phyloP scores from a whole-genome alignment of 2,113 vertebrate species.

The Thunnus thynnus region DNA sequence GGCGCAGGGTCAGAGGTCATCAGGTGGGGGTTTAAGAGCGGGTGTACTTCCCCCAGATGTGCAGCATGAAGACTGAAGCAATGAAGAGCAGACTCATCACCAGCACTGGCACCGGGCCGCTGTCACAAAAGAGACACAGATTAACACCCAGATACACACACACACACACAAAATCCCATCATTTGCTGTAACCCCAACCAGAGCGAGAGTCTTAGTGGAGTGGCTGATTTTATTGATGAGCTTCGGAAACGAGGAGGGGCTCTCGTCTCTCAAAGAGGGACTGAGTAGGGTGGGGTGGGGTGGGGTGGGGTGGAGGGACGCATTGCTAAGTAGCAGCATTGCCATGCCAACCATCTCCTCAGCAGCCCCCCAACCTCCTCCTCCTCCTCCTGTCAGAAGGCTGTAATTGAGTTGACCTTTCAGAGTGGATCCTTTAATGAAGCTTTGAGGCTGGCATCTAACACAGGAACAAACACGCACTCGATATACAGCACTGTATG shows the following conservation, averaged over 20 bases:
- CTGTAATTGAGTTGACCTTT: slow-evolving; percentile 91
- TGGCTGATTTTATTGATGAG: slow-evolving; percentile 78
- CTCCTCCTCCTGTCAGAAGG: slow-evolving; percentile 77
- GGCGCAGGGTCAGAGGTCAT: slow-evolving; percentile 76
- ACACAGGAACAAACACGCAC: slow-evolving; percentile 80
- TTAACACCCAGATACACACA: slow-evolving; percentile 11
- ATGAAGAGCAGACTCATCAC: slow-evolving; percentile 99
- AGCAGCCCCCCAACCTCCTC: slow-evolving; percentile 12
- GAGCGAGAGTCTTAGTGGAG: slow-evolving; percentile 30
- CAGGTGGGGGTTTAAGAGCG: slow-evolving; percentile 88
- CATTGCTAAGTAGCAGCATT: slow-evolving; percentile 81
- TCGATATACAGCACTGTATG: slow-evolving; percentile 80
- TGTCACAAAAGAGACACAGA: slow-evolving; percentile 77
- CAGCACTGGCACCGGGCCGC: slow-evolving; percentile 97
- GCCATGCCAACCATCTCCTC: slow-evolving; percentile 84
- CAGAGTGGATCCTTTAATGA: slow-evolving; percentile 87
- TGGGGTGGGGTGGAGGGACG: slow-evolving; percentile 35
- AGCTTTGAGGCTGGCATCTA: slow-evolving; percentile 80
- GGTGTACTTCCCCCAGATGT: slow-evolving; percentile 99
- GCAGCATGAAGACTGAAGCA: slow-evolving; percentile 99
- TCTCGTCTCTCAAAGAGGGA: slow-evolving; percentile 72
- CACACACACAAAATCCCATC: slow-evolving; percentile 33
- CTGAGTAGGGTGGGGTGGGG: slow-evolving; percentile 19
- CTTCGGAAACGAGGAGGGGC: slow-evolving; percentile 73
- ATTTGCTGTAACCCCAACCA: slow-evolving; percentile 40